phyloP scores from a whole-genome alignment of 2,113 vertebrate genomes.

The Athene noctua region DNA sequence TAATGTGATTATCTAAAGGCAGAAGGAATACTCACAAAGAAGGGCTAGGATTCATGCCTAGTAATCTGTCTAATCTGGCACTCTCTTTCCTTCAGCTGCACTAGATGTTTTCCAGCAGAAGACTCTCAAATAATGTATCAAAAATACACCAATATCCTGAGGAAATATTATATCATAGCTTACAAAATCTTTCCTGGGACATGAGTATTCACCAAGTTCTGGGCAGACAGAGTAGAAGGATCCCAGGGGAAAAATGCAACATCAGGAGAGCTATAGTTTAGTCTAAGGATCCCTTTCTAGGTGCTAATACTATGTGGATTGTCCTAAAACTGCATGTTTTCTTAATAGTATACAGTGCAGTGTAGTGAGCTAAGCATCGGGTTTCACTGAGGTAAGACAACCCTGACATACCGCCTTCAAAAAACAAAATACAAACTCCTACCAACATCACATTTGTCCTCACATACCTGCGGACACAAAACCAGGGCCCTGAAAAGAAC shows the following conservation, averaged over 20 bases:
- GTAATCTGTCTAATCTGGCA: slow-evolving; percentile 38
- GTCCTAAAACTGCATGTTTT: background rate
- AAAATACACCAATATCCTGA: background rate
- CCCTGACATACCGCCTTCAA: background rate
- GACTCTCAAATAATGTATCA: background rate
- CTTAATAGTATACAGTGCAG: background rate
- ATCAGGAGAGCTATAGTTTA: background rate
- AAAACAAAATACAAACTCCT: background rate
- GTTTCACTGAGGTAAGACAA: background rate
- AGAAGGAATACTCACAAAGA: slow-evolving; percentile 30
- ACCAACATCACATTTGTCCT: background rate
- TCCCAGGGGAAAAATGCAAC: background rate
- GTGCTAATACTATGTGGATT: background rate
- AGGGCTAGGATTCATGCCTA: slow-evolving; percentile 29
- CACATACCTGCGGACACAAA: background rate
- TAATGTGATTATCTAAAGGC: slow-evolving; percentile 35
- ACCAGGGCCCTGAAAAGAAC: background rate
- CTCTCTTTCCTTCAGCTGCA: background rate
- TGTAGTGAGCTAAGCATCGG: background rate
- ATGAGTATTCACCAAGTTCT: background rate
- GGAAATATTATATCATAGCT: background rate
- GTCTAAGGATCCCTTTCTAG: background rate
- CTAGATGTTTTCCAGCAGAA: slow-evolving; percentile 14
- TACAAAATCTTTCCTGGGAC: background rate
- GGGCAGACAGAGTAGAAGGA: background rate